Conservation (phyloP, 2,113 vertebrate genomes). For the Rana temporaria region DNA sequence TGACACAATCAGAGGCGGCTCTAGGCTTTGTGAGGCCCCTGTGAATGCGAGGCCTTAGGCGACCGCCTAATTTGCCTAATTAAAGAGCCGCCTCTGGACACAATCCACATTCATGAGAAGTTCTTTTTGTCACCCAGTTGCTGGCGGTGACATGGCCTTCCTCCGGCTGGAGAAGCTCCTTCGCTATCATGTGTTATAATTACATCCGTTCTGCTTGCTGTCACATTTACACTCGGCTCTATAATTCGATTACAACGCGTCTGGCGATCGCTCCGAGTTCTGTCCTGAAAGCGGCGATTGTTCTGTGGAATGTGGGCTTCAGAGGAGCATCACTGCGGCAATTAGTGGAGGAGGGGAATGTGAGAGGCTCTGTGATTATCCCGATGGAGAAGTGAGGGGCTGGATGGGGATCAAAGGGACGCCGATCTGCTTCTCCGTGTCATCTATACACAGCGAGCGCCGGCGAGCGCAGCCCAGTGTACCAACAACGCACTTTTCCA, state of each 20-base stretch:
- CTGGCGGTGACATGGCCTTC: neutral
- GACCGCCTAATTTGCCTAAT: too few relatives aligned
- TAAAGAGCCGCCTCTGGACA: too few relatives aligned
- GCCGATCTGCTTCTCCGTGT: constrained; percentile 12
- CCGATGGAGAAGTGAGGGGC: constrained; percentile 3
- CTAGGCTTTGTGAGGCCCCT: too few relatives aligned
- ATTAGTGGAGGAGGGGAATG: constrained; percentile 23
- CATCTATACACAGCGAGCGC: neutral
- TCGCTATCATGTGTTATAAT: constrained; percentile 30
- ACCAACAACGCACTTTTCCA: neutral
- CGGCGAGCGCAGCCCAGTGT: neutral
- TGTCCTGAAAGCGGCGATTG: constrained; percentile 47
- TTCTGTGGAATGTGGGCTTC: constrained; percentile 35
- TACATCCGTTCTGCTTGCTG: neutral
- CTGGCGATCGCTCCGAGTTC: neutral
- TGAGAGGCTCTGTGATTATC: constrained; percentile 8
- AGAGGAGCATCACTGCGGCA: constrained; percentile 17
- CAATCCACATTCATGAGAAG: neutral
- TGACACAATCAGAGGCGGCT: too few relatives aligned
- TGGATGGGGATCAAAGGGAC: constrained; percentile 27
- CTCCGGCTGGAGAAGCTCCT: neutral
- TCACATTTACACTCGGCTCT: constrained; percentile 15
- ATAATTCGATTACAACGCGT: constrained; percentile 29
- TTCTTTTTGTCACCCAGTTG: neutral
- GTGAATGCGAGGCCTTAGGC: too few relatives aligned